Base-by-base conservation (phyloP, 2,797 vertebrate genomes). In the Alcedo quadribrachys region DNA sequence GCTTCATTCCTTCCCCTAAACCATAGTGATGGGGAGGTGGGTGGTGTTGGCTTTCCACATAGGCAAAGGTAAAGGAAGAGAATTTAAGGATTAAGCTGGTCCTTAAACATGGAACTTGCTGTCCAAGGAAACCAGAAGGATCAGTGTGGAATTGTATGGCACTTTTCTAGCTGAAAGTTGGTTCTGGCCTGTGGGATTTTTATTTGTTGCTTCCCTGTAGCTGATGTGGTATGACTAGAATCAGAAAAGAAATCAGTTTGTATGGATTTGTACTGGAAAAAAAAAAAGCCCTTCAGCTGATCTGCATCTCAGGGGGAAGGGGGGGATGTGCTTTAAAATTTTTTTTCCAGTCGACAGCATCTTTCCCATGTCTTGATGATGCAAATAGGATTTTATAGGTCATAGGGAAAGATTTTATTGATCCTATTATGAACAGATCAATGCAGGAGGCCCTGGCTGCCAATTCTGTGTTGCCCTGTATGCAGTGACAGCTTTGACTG, bases 401-500 rank as follows among this genome's bases (percentile, higher is more conserved):
- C 22, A 7, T 70, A 90, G 87, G 58, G 53, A 92, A 89, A 68
- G 62, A 81, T 89, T 80, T 94, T 87, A 94, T 92, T 78, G 94
- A 95, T 95, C 58, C 19, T 42, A 25, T 93, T 93, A 93, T 93
- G 87, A 92, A 90, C 37, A 95, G 93, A 95, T 90, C 57, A 55
- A 85, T 30, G 15, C 30, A 85, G 91, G 22, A 83, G 82, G 83
- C 50, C 76, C 54, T 54, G 43, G 43, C 65, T 81, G 85, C 95
- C 92, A 65, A 16, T 82, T 95, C 78, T 60, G 46, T 89, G 78
- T 61, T 85, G 24, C 71, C 76, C 70, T 35, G 43, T 71, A 11
- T 50, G 37, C 37, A 37, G 42, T 65, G 77, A 73, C 67, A 51
- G 58, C 79, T 74, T 93, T 84, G 82, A 94, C 80, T 91, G 65